Conservation (phyloP, 1,140 invertebrate genomes). For the Batillaria attramentaria region DNA sequence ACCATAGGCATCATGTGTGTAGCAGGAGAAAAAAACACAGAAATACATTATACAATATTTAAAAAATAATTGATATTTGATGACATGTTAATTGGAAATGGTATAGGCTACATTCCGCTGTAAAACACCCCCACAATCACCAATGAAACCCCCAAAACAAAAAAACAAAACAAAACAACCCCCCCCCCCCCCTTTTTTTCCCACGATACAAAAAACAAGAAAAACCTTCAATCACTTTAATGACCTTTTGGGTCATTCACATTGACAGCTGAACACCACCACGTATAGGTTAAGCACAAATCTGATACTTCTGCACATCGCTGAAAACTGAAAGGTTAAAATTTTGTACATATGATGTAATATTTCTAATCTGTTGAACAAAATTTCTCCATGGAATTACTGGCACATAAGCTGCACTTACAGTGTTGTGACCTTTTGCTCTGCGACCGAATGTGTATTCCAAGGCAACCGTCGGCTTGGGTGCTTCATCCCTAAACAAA, state of each 20-base stretch:
- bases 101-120: no score
- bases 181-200: no score
- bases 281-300: background rate
- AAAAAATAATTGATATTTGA: no score
- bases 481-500: conserved; percentile 77
- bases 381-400: background rate
- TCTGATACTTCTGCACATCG: no score
- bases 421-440: conserved; percentile 82
- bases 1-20: no score
- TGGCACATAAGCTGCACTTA: conserved; percentile 68
- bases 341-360: background rate
- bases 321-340: no score
- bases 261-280: background rate
- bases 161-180: background rate
- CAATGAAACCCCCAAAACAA: background rate
- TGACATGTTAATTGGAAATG: no score
- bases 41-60: no score
- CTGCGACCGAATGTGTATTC: conserved; percentile 88
- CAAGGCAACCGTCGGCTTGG: conserved; percentile 85
- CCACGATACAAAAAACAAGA: background rate
- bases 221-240: background rate
- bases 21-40: no score
- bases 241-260: background rate
- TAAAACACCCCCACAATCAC: no score
- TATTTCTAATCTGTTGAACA: background rate